Conservation (phyloP, 2,888 invertebrate genomes). For the Brachylomia viminalis region DNA sequence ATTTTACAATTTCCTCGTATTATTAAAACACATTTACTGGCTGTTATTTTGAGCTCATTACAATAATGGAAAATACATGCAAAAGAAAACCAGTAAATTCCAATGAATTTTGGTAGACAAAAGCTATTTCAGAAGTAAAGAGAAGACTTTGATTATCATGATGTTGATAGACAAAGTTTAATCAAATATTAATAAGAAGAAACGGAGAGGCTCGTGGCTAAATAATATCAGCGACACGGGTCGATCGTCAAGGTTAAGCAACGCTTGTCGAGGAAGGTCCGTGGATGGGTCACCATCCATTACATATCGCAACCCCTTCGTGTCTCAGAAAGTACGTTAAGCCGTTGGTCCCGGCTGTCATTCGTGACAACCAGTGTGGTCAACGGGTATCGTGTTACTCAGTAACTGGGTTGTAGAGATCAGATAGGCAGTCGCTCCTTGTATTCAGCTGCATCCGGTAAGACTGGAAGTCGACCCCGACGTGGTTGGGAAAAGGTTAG, state of each 20-base stretch:
- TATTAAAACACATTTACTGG: not conserved
- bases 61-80: not conserved
- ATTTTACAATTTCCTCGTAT: not conserved
- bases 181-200: not conserved
- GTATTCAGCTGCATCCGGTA: not conserved
- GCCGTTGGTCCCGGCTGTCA: too few relatives aligned
- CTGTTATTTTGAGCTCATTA: not conserved
- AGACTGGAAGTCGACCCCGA: not conserved
- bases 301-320: not conserved
- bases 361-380: too few relatives aligned
- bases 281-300: not conserved
- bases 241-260: not conserved
- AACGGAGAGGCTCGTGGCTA: not conserved
- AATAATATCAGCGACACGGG: not conserved
- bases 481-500: not conserved
- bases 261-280: not conserved
- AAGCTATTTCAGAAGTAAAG: not conserved
- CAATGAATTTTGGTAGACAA: not conserved
- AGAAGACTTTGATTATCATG: not conserved
- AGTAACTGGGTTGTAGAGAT: not conserved
- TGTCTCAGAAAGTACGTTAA: too few relatives aligned
- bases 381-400: too few relatives aligned
- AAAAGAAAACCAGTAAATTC: not conserved
- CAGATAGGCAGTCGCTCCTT: not conserved
- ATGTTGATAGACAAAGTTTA: not conserved